A percentile compares a stretch with the other conserved stretches of the same genome.
Evolutionary conservation across 2,888 invertebrate species (phyloP).

Genomic region (Drosophila peninsularis): DNA sequence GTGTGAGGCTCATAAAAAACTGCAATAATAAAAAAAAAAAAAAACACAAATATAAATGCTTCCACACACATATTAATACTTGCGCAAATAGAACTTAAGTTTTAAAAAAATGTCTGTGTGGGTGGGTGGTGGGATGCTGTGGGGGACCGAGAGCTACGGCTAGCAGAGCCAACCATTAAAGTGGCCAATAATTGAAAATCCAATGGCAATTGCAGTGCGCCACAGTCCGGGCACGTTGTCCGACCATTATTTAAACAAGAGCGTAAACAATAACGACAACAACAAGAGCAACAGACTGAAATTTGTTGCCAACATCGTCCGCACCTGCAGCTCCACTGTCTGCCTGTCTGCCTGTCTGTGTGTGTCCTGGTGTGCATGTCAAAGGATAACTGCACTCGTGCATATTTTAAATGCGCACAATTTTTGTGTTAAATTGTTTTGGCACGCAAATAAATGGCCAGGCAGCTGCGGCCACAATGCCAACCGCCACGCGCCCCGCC

Average conservation of each 20-base stretch:
- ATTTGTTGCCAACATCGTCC: constrained; percentile 60
- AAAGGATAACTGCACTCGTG: constrained; percentile 76
- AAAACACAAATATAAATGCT: constrained; percentile 26
- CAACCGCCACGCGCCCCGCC: background rate
- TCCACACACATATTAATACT: constrained; percentile 46
- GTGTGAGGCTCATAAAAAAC: constrained; percentile 61
- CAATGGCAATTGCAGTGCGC: constrained; percentile 76
- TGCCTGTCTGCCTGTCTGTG: constrained; percentile 29
- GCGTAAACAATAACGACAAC: constrained; percentile 75
- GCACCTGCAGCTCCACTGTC: constrained; percentile 60
- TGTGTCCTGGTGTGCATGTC: constrained; percentile 52
- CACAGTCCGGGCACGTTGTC: constrained; percentile 69
- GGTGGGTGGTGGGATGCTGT: constrained; percentile 32
- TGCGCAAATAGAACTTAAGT: constrained; percentile 52
- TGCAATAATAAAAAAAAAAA: constrained; percentile 64
- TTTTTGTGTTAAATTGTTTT: constrained; percentile 81
- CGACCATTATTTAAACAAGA: constrained; percentile 78
- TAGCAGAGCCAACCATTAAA: constrained; percentile 66
- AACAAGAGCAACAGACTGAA: constrained; percentile 52
- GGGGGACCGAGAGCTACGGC: background rate
- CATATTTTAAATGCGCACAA: constrained; percentile 76
- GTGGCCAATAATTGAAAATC: constrained; percentile 83
- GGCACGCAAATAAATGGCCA: constrained; percentile 78
- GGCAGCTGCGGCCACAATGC: constrained; percentile 59
- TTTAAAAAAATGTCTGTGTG: constrained; percentile 48